These are phyloP conservation scores for Lutjanus argentimaculatus DNA, from an alignment of 2,797 vertebrate species.

Conservation along the genomic window DNA sequence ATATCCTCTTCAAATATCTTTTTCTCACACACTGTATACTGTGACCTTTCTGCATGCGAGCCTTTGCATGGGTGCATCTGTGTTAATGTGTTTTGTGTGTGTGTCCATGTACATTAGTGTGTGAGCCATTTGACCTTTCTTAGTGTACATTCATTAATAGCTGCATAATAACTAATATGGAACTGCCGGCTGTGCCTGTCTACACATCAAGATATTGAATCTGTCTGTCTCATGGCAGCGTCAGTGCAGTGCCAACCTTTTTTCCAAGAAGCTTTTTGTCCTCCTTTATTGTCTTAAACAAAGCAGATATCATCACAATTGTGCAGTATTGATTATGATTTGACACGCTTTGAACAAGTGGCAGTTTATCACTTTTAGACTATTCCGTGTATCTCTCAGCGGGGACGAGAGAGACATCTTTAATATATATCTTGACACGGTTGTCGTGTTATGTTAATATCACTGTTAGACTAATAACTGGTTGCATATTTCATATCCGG, in stretches of 20 bases:
- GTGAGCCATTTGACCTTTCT: slow-evolving; percentile 69
- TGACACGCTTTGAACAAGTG: slow-evolving; percentile 45
- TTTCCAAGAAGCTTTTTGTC: slow-evolving; percentile 20
- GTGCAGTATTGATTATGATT: slow-evolving; percentile 43
- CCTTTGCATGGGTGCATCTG: slow-evolving; percentile 57
- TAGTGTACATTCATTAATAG: slow-evolving; percentile 67
- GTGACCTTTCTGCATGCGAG: slow-evolving; percentile 74
- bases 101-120: slow-evolving; percentile 39
- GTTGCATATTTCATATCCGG: slow-evolving; percentile 78
- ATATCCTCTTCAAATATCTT: slow-evolving; percentile 73
- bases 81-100: slow-evolving; percentile 20
- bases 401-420: slow-evolving; percentile 59
- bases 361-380: slow-evolving; percentile 44
- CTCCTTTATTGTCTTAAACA: slow-evolving; percentile 34
- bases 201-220: slow-evolving; percentile 53
- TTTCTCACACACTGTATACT: slow-evolving; percentile 53
- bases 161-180: slow-evolving; percentile 63
- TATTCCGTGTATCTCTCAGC: slow-evolving; percentile 38
- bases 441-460: slow-evolving; percentile 77
- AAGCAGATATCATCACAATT: slow-evolving; percentile 53
- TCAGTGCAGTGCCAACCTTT: slow-evolving; percentile 25
- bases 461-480: slow-evolving; percentile 71
- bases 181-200: slow-evolving; percentile 25
- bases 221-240: slow-evolving; percentile 35
- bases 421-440: slow-evolving; percentile 71